Conservation (phyloP, 2,113 vertebrate species). For the Choloepus hoffmanni region DNA sequence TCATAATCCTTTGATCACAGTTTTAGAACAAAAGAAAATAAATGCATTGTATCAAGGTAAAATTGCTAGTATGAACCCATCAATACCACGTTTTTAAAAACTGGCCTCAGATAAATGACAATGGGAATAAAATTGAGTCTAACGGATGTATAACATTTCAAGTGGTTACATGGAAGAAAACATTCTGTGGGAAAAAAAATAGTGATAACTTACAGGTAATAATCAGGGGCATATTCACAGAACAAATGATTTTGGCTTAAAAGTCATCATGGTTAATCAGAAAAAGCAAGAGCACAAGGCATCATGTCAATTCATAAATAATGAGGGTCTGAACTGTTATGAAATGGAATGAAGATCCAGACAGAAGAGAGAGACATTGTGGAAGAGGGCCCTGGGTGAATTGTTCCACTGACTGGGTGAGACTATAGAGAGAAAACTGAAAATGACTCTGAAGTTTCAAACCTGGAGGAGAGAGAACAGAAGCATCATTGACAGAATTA, state of each 20-base stretch:
- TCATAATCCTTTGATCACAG: not conserved
- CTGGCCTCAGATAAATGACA: not conserved
- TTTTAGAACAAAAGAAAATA: constrained; percentile 15
- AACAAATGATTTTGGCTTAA: not conserved
- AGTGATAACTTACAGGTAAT: not conserved
- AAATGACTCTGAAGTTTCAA: not conserved
- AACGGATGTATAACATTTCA: not conserved
- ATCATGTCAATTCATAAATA: not conserved
- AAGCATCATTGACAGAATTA: not conserved
- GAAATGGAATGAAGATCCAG: not conserved
- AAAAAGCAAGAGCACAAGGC: not conserved
- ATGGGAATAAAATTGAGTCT: not conserved
- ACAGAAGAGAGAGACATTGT: not conserved
- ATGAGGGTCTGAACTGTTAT: not conserved
- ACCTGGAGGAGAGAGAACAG: not conserved
- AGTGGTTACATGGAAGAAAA: not conserved
- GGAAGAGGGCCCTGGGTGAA: not conserved
- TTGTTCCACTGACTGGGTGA: not conserved
- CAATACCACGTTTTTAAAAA: not conserved
- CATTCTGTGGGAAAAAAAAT: not conserved
- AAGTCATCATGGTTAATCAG: not conserved
- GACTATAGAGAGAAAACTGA: not conserved
- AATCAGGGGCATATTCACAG: not conserved
- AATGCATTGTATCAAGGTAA: not conserved
- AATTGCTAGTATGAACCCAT: not conserved